Conservation (phyloP, 2,113 vertebrate genomes). For the Pseudolaguvia tuberculata region DNA sequence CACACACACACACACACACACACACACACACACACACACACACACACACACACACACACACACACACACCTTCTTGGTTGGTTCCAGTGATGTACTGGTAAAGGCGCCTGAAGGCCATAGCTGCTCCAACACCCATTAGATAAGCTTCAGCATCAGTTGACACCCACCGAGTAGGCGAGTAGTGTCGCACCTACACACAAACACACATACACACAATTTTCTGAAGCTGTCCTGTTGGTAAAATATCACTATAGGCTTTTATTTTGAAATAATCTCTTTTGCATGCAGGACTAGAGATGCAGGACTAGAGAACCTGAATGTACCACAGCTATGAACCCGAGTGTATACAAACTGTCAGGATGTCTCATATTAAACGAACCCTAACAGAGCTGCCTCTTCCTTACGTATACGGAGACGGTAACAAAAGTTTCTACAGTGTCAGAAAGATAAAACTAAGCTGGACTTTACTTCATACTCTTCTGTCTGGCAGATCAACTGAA, state of each 20-base stretch:
- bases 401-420: not conserved
- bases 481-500: constrained; percentile 67
- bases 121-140: constrained; percentile 71
- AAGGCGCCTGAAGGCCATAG: constrained; percentile 73
- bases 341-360: too few species aligned
- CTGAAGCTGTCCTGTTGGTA: not conserved
- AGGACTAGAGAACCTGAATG: too few species aligned
- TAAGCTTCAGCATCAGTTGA: constrained; percentile 70
- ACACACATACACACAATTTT: constrained; percentile 4
- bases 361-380: too few species aligned
- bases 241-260: not conserved
- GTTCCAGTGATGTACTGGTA: constrained; percentile 72
- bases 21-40: constrained; percentile 9
- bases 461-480: constrained; percentile 67
- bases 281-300: too few species aligned
- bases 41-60: constrained; percentile 24
- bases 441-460: not conserved
- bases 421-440: not conserved
- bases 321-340: too few species aligned
- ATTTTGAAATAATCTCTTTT: not conserved
- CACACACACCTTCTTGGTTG: constrained; percentile 60
- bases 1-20: too few species aligned
- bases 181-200: constrained; percentile 67
- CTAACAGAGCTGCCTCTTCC: not conserved
- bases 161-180: constrained; percentile 69